Evolutionary conservation across 2,797 vertebrate species (phyloP).

Genomic region (Percopsis omiscomaycus): DNA sequence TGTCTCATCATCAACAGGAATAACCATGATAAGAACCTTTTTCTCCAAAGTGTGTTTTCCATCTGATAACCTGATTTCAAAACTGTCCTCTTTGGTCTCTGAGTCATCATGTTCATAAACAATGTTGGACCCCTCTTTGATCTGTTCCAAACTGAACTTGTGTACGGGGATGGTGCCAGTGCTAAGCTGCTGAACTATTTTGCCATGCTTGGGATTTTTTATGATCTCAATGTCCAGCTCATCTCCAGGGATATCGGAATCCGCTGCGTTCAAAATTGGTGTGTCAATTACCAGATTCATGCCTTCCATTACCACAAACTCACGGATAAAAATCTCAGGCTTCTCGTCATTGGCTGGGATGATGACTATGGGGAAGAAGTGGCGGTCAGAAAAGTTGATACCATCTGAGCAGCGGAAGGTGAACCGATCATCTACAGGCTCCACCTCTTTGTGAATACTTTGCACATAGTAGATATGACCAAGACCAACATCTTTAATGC

Average conservation of each 20-base stretch:
- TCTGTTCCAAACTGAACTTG: slow-evolving; percentile 83
- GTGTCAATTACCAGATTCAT: slow-evolving; percentile 88
- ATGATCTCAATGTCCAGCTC: slow-evolving; percentile 84
- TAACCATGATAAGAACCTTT: slow-evolving; percentile 81
- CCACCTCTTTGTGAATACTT: slow-evolving; percentile 87
- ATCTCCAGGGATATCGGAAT: slow-evolving; percentile 82
- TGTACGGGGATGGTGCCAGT: slow-evolving; percentile 73
- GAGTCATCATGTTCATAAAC: slow-evolving; percentile 90
- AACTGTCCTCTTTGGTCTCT: slow-evolving; percentile 86
- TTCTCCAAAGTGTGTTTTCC: slow-evolving; percentile 81
- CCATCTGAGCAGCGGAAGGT: slow-evolving; percentile 88
- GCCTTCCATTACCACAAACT: slow-evolving; percentile 89
- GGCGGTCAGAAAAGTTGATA: slow-evolving; percentile 83
- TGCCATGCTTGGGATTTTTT: slow-evolving; percentile 79
- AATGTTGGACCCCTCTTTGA: slow-evolving; percentile 84
- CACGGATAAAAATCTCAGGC: slow-evolving; percentile 80
- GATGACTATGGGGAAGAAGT: slow-evolving; percentile 85
- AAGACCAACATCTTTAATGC: slow-evolving; percentile 77
- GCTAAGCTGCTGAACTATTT: slow-evolving; percentile 82
- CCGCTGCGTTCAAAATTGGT: slow-evolving; percentile 80
- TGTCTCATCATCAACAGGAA: slow-evolving; percentile 85
- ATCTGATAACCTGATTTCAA: slow-evolving; percentile 83
- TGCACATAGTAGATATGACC: slow-evolving; percentile 85
- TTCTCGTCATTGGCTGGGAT: slow-evolving; percentile 86
- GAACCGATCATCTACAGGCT: slow-evolving; percentile 84